These are phyloP conservation scores for Idris sp. DNA, from an alignment of 1,140 invertebrate species.

Conservation along the genomic window DNA sequence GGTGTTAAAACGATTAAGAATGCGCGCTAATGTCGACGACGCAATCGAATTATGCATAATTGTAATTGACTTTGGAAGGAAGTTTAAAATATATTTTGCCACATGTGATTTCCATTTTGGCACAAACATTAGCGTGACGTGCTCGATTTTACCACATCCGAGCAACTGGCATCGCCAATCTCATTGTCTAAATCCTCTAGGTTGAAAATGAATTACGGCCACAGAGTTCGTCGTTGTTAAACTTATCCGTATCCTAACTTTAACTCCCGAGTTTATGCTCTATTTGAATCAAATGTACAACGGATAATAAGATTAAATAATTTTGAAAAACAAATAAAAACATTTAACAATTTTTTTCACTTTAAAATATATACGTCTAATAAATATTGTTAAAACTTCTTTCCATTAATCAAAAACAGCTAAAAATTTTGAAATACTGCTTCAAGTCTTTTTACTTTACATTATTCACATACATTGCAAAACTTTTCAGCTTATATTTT, in stretches of 20 bases:
- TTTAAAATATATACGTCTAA: no score
- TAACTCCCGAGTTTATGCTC: conserved; percentile 22
- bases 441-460: conserved; percentile 33
- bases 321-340: conserved; percentile 44
- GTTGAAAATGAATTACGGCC: conserved; percentile 56
- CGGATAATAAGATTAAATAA: conserved; percentile 41
- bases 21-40: conserved; percentile 62
- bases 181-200: conserved; percentile 69
- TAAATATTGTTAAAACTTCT: no score
- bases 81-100: conserved; percentile 72
- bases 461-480: conserved; percentile 35
- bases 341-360: no score
- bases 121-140: conserved; percentile 66
- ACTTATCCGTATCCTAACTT: conserved; percentile 52
- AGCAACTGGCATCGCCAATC: conserved; percentile 64
- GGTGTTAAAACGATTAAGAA: conserved; percentile 72
- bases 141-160: conserved; percentile 62
- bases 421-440: conserved; percentile 2
- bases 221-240: conserved; percentile 47
- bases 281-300: conserved; percentile 46
- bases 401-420: not conserved
- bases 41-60: conserved; percentile 70
- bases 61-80: conserved; percentile 64
- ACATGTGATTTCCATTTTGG: conserved; percentile 65
- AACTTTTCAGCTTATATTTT: conserved; percentile 32